phyloP scores from a whole-genome alignment of 2,888 invertebrate genomes.

The Eupithecia centaureata region DNA sequence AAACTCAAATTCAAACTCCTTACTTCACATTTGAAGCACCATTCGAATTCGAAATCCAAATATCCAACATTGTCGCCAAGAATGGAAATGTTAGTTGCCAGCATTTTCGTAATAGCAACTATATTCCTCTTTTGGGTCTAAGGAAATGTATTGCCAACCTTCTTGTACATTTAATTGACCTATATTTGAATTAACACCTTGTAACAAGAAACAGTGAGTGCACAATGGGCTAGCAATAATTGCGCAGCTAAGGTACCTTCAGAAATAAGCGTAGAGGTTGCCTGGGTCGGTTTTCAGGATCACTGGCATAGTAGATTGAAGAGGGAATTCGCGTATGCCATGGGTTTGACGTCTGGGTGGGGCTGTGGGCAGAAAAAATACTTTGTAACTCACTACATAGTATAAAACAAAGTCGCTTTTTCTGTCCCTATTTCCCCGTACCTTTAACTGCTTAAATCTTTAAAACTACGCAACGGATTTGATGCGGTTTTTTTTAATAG shows the following conservation, averaged over 20 bases:
- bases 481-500: too few relatives aligned
- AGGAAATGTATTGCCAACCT: background rate
- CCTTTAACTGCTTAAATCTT: too few relatives aligned
- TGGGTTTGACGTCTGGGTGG: slow-evolving; percentile 98
- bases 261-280: background rate
- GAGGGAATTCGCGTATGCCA: slow-evolving; percentile 97
- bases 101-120: background rate
- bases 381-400: too few relatives aligned
- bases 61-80: background rate
- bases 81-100: background rate
- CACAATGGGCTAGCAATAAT: background rate
- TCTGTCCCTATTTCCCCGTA: too few relatives aligned
- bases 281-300: slow-evolving; percentile 23
- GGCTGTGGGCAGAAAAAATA: slow-evolving; percentile 85
- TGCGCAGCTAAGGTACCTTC: slow-evolving; percentile 8
- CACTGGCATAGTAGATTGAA: slow-evolving; percentile 90
- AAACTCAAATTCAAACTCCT: background rate
- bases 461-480: too few relatives aligned
- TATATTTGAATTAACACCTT: slow-evolving; percentile 2
- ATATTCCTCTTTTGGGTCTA: background rate
- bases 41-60: background rate
- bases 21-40: background rate
- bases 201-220: background rate
- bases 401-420: too few relatives aligned
- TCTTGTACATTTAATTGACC: slow-evolving; percentile 5